phyloP scores from a whole-genome alignment of 2,797 vertebrate species.

The Cuniculus paca region DNA sequence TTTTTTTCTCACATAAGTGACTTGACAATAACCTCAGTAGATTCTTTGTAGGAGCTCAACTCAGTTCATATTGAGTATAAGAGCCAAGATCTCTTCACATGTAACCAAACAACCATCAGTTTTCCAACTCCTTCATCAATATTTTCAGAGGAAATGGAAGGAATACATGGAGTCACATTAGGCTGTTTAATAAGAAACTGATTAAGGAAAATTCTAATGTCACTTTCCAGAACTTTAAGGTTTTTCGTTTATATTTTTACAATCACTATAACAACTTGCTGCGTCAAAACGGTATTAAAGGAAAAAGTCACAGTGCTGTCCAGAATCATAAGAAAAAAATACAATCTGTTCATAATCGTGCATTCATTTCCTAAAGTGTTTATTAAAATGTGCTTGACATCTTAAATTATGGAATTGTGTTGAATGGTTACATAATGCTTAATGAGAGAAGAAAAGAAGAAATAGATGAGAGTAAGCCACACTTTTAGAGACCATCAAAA shows the following conservation, averaged over 20 bases:
- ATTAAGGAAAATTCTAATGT: not conserved
- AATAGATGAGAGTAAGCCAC: not conserved
- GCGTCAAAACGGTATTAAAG: not conserved
- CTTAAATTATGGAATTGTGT: not conserved
- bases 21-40: not conserved
- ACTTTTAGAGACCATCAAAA: not conserved
- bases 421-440: not conserved
- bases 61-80: not conserved
- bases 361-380: not conserved
- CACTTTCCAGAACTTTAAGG: not conserved
- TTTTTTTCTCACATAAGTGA: not conserved
- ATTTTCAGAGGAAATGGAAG: not conserved
- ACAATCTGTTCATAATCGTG: not conserved
- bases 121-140: not conserved
- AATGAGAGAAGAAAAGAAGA: not conserved
- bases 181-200: not conserved
- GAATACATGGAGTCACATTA: not conserved
- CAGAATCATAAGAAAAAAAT: not conserved
- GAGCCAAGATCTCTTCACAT: not conserved
- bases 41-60: not conserved
- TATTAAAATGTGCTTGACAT: not conserved
- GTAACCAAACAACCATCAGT: not conserved
- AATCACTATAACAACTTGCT: not conserved
- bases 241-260: conserved; percentile 25
- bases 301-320: not conserved